Percentiles rank a stretch among this genome's conserved stretches.
Evolutionary conservation across 2,888 invertebrate species (phyloP).

Genomic region (Parochlus steinenii): DNA sequence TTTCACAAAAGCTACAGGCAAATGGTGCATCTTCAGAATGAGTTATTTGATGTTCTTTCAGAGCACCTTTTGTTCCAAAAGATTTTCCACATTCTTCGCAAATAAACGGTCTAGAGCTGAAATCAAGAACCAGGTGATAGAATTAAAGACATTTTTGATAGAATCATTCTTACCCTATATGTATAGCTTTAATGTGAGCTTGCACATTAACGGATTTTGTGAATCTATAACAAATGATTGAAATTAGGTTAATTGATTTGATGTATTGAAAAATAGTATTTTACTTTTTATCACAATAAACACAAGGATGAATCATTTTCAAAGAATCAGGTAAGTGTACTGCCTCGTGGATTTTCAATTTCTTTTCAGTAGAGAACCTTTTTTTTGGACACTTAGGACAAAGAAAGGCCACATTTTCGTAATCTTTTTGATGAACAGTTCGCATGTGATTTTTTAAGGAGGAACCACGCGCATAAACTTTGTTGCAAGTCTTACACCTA

Average conservation of each 20-base stretch:
- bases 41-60: slow-evolving; percentile 32
- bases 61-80: slow-evolving; percentile 31
- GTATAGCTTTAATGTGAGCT: slow-evolving; percentile 19
- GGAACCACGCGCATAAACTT: slow-evolving; percentile 11
- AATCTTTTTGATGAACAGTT: slow-evolving; percentile 11
- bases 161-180: slow-evolving; percentile 24
- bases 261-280: no score
- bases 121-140: slow-evolving; percentile 5
- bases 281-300: slow-evolving; percentile 23
- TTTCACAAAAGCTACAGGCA: slow-evolving; percentile 26
- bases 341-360: slow-evolving; percentile 17
- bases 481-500: slow-evolving; percentile 13
- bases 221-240: slow-evolving; percentile 11
- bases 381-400: slow-evolving; percentile 15
- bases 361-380: slow-evolving; percentile 15
- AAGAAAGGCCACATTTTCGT: slow-evolving; percentile 2
- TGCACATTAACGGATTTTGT: slow-evolving; percentile 15
- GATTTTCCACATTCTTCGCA: slow-evolving; percentile 33
- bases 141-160: slow-evolving; percentile 6
- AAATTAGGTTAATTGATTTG: no score
- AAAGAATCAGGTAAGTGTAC: slow-evolving; percentile 19
- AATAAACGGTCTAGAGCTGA: slow-evolving; percentile 24
- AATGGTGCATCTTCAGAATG: slow-evolving; percentile 32
- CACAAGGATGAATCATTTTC: slow-evolving; percentile 19
- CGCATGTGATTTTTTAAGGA: slow-evolving; percentile 12